Evolutionary conservation across 2,797 vertebrate genomes (phyloP).

Genomic region (Halcyon chelicuti): DNA sequence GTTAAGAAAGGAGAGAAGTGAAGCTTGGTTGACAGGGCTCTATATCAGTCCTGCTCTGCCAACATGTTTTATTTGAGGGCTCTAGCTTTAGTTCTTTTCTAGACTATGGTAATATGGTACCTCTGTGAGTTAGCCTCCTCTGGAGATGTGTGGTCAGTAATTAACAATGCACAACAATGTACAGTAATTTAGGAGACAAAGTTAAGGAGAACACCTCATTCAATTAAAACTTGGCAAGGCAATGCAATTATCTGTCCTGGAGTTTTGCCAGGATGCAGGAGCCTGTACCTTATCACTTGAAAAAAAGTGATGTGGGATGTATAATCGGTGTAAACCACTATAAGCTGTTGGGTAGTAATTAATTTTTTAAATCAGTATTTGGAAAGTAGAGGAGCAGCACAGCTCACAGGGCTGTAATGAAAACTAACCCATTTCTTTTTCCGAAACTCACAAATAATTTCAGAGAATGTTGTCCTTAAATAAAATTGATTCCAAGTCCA

Average conservation of each 20-base stretch:
- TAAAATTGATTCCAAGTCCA: background rate
- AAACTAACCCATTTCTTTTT: background rate
- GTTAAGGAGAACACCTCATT: slow-evolving; percentile 39
- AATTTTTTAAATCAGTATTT: slow-evolving; percentile 14
- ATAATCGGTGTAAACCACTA: background rate
- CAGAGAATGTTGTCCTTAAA: background rate
- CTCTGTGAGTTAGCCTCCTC: slow-evolving; percentile 1
- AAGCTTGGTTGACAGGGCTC: background rate
- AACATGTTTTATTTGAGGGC: background rate
- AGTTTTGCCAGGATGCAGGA: slow-evolving; percentile 20
- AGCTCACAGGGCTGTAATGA: background rate
- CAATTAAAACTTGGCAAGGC: slow-evolving; percentile 57
- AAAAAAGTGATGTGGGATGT: background rate
- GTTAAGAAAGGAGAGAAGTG: background rate
- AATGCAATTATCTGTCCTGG: slow-evolving; percentile 36
- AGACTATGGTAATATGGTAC: background rate
- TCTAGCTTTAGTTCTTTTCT: background rate
- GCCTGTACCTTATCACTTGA: slow-evolving; percentile 12
- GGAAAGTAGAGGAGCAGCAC: background rate
- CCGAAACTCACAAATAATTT: background rate
- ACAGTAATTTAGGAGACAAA: slow-evolving; percentile 31
- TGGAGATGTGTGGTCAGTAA: slow-evolving; percentile 36
- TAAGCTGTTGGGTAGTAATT: background rate
- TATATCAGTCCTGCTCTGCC: background rate
- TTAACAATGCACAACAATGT: background rate